Evolutionary conservation across 2,797 vertebrate species (phyloP).

Genomic region (Poeciliopsis presidionis): DNA sequence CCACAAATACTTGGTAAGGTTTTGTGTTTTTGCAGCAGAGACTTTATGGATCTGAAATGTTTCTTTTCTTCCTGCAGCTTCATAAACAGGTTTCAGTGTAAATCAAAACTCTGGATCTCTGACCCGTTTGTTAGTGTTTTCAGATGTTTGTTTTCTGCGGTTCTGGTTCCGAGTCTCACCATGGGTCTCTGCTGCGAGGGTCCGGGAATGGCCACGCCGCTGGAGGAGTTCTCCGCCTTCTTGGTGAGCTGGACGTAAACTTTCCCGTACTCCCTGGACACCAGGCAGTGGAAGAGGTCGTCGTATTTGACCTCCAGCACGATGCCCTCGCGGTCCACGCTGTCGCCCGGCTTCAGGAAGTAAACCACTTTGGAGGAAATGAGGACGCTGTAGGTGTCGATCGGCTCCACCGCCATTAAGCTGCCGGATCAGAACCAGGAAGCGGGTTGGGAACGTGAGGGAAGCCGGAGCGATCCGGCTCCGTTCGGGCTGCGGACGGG

Average conservation of each 20-base stretch:
- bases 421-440: conserved; percentile 62
- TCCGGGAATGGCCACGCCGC: conserved; percentile 93
- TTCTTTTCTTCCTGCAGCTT: too few relatives aligned
- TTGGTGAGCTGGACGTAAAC: conserved; percentile 97
- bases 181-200: conserved; percentile 96
- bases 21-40: too few relatives aligned
- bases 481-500: not conserved
- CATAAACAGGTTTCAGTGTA: too few relatives aligned
- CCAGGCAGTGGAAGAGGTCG: conserved; percentile 96
- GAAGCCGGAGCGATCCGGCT: too few relatives aligned
- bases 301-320: conserved; percentile 97
- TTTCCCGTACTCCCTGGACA: conserved; percentile 95
- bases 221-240: conserved; percentile 90
- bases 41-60: too few relatives aligned
- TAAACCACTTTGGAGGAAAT: conserved; percentile 97
- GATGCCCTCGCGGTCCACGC: conserved; percentile 90
- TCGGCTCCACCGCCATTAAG: conserved; percentile 94
- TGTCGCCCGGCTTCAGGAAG: conserved; percentile 90
- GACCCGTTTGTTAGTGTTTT: too few relatives aligned
- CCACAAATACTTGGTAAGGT: too few relatives aligned
- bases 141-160: too few relatives aligned
- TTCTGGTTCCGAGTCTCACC: conserved; percentile 79
- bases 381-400: conserved; percentile 93
- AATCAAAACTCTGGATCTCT: too few relatives aligned
- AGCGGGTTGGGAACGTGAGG: not conserved